These are phyloP conservation scores for Pelecanus crispus DNA, from an alignment of 2,113 vertebrate species.

Conservation along the genomic window DNA sequence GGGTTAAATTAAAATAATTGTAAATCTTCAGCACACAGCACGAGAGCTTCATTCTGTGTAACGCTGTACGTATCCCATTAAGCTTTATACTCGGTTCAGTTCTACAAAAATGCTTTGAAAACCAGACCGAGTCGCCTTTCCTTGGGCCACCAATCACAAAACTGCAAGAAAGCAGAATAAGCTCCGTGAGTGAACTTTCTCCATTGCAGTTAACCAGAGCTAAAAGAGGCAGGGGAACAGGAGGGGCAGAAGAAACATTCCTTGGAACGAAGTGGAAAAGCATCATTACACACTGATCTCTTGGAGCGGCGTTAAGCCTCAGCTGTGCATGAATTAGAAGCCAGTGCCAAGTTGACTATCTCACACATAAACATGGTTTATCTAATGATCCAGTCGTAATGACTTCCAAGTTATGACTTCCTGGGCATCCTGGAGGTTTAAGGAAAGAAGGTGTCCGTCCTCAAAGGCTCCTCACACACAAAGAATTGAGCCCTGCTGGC, in stretches of 20 bases:
- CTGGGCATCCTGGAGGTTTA: not conserved
- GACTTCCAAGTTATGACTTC: not conserved
- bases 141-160: not conserved
- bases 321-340: slow-evolving; percentile 24
- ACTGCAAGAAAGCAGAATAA: not conserved
- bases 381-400: not conserved
- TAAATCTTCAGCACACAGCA: slow-evolving; percentile 41
- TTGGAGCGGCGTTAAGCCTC: slow-evolving; percentile 4
- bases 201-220: not conserved
- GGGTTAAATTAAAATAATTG: slow-evolving; percentile 67
- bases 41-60: not conserved
- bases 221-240: slow-evolving; percentile 18
- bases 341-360: not conserved
- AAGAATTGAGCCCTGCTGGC: not conserved
- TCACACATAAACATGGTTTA: not conserved
- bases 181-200: not conserved
- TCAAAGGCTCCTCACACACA: not conserved
- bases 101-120: slow-evolving; percentile 37
- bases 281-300: slow-evolving; percentile 27
- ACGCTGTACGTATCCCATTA: not conserved
- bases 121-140: not conserved
- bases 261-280: not conserved
- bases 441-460: not conserved
- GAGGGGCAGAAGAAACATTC: slow-evolving; percentile 1
- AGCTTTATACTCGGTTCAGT: not conserved